Conservation (phyloP, 2,797 vertebrate species). For the Borostomias antarcticus region DNA sequence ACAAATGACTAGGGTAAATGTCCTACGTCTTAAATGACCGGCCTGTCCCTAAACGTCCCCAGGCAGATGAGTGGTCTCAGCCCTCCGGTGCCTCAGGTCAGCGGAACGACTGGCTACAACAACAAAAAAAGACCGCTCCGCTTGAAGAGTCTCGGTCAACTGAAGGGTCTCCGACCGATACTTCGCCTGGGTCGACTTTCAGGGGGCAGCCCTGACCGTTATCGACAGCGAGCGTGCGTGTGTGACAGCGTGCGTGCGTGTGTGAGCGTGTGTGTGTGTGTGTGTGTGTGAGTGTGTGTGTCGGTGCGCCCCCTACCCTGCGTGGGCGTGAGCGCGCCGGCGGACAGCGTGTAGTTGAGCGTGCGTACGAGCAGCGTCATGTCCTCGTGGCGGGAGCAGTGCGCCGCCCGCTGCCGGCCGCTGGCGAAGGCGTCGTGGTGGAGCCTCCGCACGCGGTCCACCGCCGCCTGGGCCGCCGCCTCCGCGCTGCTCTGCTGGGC, state of each 20-base stretch:
- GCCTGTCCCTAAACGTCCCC: no score
- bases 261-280: not conserved
- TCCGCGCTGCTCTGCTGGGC: slow-evolving; percentile 90
- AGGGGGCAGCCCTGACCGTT: no score
- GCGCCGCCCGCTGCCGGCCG: slow-evolving; percentile 86
- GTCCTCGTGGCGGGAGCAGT: slow-evolving; percentile 90
- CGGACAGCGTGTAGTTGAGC: slow-evolving; percentile 85
- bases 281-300: not conserved
- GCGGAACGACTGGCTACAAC: no score
- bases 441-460: slow-evolving; percentile 91
- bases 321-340: slow-evolving; percentile 72
- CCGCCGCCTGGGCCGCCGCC: slow-evolving; percentile 91
- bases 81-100: no score
- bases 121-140: no score
- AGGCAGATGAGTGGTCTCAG: no score
- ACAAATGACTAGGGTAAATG: no score
- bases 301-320: slow-evolving; percentile 64
- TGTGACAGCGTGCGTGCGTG: not conserved
- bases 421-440: slow-evolving; percentile 91
- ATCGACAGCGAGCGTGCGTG: not conserved
- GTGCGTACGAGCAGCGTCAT: slow-evolving; percentile 95
- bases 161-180: no score
- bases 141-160: no score
- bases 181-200: no score
- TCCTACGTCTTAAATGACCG: no score